These are phyloP conservation scores for Epicampocera succincta DNA, from an alignment of 2,888 invertebrate species.

Conservation along the genomic window DNA sequence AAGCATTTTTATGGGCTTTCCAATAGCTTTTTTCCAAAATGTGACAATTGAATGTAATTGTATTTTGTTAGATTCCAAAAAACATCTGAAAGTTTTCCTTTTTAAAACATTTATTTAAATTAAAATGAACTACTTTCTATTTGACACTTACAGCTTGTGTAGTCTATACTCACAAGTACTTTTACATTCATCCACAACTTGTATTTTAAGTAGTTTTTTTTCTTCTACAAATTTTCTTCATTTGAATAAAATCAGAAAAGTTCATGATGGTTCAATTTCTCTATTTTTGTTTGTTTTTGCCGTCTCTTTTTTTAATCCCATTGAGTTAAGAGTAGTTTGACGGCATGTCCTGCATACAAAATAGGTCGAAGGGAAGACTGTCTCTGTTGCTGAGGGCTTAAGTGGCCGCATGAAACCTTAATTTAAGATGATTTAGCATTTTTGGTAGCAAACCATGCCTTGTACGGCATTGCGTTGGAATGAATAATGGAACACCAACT, in stretches of 20 bases:
- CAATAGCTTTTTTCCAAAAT: too few species aligned
- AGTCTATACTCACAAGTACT: background rate
- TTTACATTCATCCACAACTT: background rate
- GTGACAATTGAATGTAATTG: too few species aligned
- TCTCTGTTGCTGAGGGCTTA: constrained; percentile 4
- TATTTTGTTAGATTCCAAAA: too few species aligned
- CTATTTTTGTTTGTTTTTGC: background rate
- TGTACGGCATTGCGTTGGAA: background rate
- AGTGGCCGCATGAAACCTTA: constrained; percentile 18
- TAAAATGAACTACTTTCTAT: too few species aligned
- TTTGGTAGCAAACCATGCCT: background rate
- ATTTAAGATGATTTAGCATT: constrained; percentile 37
- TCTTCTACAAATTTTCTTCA: background rate
- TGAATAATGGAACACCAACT: background rate
- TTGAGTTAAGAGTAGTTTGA: constrained; percentile 38
- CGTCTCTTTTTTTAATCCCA: constrained; percentile 6
- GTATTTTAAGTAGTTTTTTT: background rate
- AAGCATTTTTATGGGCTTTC: too few species aligned
- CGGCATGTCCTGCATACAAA: constrained; percentile 50
- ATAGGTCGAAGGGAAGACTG: constrained; percentile 13
- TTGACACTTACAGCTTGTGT: too few species aligned
- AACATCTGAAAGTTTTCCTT: too few species aligned
- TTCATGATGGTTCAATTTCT: background rate
- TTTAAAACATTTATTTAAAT: too few species aligned
- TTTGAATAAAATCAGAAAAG: background rate